Percentiles rank a stretch among this genome's conserved stretches.
Evolutionary conservation across 2,113 vertebrate genomes (phyloP).

Genomic region (Leptosomus discolor): DNA sequence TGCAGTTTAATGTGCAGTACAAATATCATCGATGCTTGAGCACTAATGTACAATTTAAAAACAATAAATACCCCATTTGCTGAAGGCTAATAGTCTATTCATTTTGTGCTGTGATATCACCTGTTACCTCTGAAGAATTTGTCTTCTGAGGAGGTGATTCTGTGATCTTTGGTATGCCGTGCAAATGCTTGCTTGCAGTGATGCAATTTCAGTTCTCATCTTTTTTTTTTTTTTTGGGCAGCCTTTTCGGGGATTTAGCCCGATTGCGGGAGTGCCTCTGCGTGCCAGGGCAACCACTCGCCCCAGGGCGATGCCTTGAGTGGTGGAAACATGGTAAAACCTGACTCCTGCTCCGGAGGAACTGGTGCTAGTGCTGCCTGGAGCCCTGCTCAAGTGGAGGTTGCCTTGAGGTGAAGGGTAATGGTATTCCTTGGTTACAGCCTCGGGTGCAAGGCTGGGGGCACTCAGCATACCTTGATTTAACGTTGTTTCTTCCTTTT

Average conservation of each 20-base stretch:
- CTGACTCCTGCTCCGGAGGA: too few relatives aligned
- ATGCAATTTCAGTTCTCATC: rapidly evolving
- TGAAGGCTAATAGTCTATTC: slow-evolving; percentile 25
- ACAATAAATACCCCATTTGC: slow-evolving; percentile 33
- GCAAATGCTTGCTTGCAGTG: not conserved
- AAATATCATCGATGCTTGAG: not conserved
- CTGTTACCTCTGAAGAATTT: not conserved
- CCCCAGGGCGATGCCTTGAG: rapidly evolving
- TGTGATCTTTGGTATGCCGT: rapidly evolving
- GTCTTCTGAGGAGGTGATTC: not conserved
- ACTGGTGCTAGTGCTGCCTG: not conserved
- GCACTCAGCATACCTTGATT: not conserved
- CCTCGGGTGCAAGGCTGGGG: not conserved
- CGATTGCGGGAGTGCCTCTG: not conserved
- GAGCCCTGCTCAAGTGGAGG: rapidly evolving
- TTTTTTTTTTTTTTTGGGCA: not conserved
- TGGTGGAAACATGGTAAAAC: not conserved
- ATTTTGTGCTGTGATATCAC: not conserved
- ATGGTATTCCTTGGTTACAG: too few relatives aligned
- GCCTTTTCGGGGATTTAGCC: not conserved
- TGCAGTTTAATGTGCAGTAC: not conserved
- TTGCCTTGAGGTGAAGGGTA: not conserved
- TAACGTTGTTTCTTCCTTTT: not conserved
- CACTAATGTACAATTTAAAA: slow-evolving; percentile 13
- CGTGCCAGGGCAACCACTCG: rapidly evolving